Evolutionary conservation across 2,888 invertebrate genomes (phyloP).

Genomic region (Diarsia dahlii): DNA sequence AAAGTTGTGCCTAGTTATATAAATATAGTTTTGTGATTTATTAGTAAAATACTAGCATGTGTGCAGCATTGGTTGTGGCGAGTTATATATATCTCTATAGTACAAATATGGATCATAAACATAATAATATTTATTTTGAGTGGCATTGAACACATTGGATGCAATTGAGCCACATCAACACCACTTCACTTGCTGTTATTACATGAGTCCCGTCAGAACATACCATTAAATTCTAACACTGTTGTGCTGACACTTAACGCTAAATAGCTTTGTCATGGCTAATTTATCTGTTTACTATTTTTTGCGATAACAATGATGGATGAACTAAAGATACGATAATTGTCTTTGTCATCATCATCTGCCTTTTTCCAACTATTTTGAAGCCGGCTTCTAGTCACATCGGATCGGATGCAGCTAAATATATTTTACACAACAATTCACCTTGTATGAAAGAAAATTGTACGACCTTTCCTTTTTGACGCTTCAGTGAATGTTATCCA

Average conservation of each 20-base stretch:
- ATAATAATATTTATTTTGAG: neutral
- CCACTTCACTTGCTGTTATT: constrained; percentile 14
- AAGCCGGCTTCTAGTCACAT: neutral
- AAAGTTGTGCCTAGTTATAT: neutral
- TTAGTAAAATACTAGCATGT: neutral
- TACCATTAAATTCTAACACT: constrained; percentile 7
- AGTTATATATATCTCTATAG: neutral
- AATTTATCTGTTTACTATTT: constrained; percentile 43
- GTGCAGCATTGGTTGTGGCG: neutral
- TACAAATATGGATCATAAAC: neutral
- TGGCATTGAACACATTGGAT: constrained; percentile 12
- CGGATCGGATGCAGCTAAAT: neutral
- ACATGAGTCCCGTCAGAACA: constrained; percentile 8
- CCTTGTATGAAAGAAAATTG: neutral
- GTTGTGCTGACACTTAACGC: neutral
- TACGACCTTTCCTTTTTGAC: neutral
- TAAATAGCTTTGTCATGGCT: constrained; percentile 1
- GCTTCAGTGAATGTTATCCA: neutral
- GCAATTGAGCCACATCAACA: constrained; percentile 19
- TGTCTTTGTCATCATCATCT: neutral
- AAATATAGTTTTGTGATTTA: neutral
- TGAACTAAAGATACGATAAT: neutral
- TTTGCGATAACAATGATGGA: neutral
- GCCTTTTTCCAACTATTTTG: neutral
- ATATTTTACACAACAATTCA: too few species aligned